phyloP scores from a whole-genome alignment of 2,113 vertebrate species.

The Ammodytes dubius region DNA sequence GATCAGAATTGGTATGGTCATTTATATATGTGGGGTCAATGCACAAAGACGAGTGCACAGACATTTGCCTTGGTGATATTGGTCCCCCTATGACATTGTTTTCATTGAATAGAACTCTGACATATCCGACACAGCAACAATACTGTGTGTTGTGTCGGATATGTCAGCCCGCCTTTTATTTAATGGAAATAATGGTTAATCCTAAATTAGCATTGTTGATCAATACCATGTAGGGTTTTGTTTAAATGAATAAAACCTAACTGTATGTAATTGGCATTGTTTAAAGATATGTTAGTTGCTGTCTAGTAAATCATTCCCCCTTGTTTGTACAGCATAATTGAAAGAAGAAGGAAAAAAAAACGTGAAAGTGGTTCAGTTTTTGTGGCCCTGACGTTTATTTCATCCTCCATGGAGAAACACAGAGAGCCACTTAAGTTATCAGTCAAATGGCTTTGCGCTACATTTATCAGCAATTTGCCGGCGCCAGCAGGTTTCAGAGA shows the following conservation, averaged over 20 bases:
- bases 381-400: neutral
- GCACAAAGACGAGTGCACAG: neutral
- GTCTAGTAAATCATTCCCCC: neutral
- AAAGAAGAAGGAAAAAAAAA: too few relatives aligned
- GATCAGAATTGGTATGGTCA: neutral
- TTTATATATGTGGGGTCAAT: neutral
- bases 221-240: neutral
- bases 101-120: neutral
- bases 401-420: neutral
- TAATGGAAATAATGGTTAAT: neutral
- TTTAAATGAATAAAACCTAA: neutral
- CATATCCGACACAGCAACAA: too few relatives aligned
- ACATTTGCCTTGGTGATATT: neutral
- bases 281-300: neutral
- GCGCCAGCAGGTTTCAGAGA: slow-evolving; percentile 4
- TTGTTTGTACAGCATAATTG: neutral
- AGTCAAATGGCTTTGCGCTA: slow-evolving; percentile 2
- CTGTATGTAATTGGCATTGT: neutral
- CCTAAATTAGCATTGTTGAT: neutral
- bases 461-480: neutral
- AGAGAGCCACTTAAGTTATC: slow-evolving; percentile 14
- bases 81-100: neutral
- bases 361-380: neutral
- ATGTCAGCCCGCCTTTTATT: too few relatives aligned
- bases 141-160: neutral